phyloP scores from a whole-genome alignment of 2,797 vertebrate species.

The Acrossocheilus fasciatus region DNA sequence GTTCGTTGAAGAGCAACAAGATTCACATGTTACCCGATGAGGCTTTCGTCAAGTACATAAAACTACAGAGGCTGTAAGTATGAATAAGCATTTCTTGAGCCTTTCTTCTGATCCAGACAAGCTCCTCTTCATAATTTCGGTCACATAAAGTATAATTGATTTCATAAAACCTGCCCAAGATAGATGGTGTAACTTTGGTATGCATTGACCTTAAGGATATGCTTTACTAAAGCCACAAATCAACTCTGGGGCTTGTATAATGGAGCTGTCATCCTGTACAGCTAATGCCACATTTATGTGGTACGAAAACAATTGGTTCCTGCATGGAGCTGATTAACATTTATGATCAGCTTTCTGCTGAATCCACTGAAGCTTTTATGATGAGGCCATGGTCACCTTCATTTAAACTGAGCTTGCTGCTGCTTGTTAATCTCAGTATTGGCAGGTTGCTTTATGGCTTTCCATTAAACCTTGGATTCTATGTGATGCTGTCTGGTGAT shows the following conservation, averaged over 20 bases:
- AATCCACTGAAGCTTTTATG: constrained; percentile 15
- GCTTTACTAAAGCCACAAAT: constrained; percentile 22
- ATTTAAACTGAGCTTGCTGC: background rate
- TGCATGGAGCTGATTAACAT: constrained; percentile 22
- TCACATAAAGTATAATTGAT: background rate
- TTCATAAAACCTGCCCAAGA: background rate
- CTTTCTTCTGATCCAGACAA: background rate
- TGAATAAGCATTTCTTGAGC: background rate
- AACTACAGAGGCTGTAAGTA: constrained; percentile 58
- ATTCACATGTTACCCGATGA: constrained; percentile 45
- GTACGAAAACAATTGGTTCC: background rate
- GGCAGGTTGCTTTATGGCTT: constrained; percentile 17
- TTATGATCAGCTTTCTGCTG: constrained; percentile 13
- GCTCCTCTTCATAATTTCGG: background rate
- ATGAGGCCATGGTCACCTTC: constrained; percentile 22
- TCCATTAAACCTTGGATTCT: constrained; percentile 12
- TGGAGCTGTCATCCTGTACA: constrained; percentile 8
- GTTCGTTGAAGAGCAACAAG: constrained; percentile 59
- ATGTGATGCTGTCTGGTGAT: background rate
- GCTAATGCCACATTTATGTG: background rate
- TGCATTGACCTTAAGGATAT: background rate
- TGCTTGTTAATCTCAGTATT: constrained; percentile 36
- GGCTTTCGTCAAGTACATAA: constrained; percentile 45
- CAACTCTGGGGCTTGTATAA: background rate
- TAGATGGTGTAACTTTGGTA: constrained; percentile 2